phyloP scores from a whole-genome alignment of 2,797 vertebrate species.

The Acrossocheilus fasciatus region DNA sequence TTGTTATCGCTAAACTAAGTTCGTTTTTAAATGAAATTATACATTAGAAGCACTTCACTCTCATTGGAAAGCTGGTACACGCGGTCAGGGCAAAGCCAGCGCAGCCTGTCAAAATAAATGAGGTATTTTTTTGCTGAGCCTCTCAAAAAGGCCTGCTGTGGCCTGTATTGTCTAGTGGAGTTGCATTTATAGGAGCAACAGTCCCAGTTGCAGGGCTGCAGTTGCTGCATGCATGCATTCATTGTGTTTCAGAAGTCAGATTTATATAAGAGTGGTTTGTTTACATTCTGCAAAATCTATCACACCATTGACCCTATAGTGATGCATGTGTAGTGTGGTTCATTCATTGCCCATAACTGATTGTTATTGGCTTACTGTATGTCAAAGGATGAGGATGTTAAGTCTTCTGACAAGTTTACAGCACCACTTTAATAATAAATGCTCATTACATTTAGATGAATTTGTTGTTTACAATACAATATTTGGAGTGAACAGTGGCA shows the following conservation, averaged over 20 bases:
- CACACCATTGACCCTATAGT: background rate
- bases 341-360: background rate
- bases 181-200: background rate
- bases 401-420: background rate
- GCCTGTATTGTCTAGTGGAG: constrained; percentile 51
- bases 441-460: background rate
- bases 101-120: constrained; percentile 13
- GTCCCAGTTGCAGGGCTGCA: background rate
- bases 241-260: background rate
- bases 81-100: background rate
- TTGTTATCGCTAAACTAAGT: background rate
- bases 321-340: background rate
- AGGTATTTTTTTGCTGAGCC: constrained; percentile 21
- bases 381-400: background rate
- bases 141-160: constrained; percentile 41
- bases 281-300: background rate
- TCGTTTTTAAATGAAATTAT: background rate
- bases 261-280: background rate
- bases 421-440: background rate
- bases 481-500: background rate
- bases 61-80: background rate
- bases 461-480: background rate
- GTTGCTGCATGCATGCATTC: background rate
- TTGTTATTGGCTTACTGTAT: background rate
- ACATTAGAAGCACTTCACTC: background rate